A percentile compares a stretch with the other conserved stretches of the same genome.
Evolutionary conservation across 2,797 vertebrate species (phyloP).

Genomic region (Diglossa cyanea): DNA sequence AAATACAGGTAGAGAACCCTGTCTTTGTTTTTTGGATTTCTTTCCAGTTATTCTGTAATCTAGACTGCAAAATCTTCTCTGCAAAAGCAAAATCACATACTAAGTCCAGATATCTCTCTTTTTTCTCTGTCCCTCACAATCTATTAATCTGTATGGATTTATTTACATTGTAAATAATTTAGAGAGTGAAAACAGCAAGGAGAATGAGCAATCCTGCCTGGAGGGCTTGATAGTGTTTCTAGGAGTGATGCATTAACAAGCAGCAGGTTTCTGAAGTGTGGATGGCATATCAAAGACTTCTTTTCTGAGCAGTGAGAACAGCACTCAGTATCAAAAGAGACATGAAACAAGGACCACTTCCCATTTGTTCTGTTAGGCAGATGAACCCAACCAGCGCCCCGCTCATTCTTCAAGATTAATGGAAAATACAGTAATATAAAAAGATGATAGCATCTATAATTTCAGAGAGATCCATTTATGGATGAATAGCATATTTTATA

Average conservation of each 20-base stretch:
- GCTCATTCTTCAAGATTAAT: slow-evolving; percentile 18
- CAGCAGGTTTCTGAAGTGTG: background rate
- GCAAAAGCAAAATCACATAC: background rate
- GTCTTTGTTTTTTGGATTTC: background rate
- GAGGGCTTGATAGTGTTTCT: background rate
- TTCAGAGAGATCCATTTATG: background rate
- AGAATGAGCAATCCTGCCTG: slow-evolving; percentile 1
- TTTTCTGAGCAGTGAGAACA: background rate
- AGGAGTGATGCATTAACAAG: background rate
- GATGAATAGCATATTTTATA: background rate
- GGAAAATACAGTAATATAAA: background rate
- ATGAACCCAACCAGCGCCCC: background rate
- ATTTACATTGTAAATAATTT: slow-evolving; percentile 6
- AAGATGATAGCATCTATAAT: background rate
- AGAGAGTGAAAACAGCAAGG: background rate
- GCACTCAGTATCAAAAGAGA: background rate
- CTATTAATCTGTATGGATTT: background rate
- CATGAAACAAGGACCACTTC: background rate
- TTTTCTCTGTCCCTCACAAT: background rate
- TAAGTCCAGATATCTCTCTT: background rate
- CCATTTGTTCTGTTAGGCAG: background rate
- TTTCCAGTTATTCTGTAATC: background rate
- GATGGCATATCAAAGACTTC: background rate
- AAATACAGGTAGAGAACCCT: rapidly evolving
- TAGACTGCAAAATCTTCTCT: background rate